Evolutionary conservation across 2,888 invertebrate genomes (phyloP), one percentile per base, ranked within the genome.

Genomic region (Chelonus formosanus): DNA sequence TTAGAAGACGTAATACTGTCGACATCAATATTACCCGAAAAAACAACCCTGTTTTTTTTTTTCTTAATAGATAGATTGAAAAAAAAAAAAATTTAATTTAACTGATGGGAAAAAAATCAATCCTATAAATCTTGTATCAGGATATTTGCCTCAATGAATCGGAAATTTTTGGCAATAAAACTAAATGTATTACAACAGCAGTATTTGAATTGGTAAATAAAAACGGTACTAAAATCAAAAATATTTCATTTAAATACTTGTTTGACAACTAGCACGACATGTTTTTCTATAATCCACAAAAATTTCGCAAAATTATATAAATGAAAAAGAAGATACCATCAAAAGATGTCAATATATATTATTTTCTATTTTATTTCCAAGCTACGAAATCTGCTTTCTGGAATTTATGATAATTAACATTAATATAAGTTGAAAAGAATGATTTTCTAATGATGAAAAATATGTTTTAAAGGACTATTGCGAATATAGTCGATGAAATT

Each of bases 401-500:
- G 4, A 40, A 5, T 40, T 40, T 6, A 40, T 40, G 40, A 40
- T 20, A 20, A 20, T 20, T 20, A 20, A 20, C 20, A 20, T 20
- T 20, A 20, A 20, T 20, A 20, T 20, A 20, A 20, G 20, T 20
- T 20, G 20, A 31, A 48, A 5, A 52, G 20, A 52, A 40, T 6
- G 40, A 40, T 40, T 52, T 52, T 52, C 52, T 52, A 52, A 20
- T 10, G 31, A 10, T 6, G 20, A 52, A 52, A 32, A 52, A 20
- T 8, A 20, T 52, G 52, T 32, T 47, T 20, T 20, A 20, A 10
- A 10, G 4, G 47, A 40, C 4, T 47, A 10, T 47, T 48, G 53
- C 63, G 57, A 52, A 43, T 8, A 20, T 20, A 20, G 20, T 35
- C 70, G 73, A 78, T 76, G 73, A 73, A 78, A 74, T 52, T 52